phyloP scores from a whole-genome alignment of 2,113 vertebrate genomes.

The Salvelinus namaycush region DNA sequence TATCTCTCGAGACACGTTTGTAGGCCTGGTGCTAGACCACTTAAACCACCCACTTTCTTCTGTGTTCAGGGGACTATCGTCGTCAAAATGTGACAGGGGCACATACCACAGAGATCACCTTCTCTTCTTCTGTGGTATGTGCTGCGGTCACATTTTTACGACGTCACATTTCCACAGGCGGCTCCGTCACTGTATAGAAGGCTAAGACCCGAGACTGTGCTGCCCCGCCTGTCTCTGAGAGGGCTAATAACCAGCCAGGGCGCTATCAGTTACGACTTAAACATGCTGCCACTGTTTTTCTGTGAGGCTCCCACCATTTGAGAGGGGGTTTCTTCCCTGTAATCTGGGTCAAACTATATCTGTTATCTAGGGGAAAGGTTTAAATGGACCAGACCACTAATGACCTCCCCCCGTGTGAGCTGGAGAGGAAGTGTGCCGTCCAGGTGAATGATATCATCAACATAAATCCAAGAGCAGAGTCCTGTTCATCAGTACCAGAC shows the following conservation, averaged over 20 bases:
- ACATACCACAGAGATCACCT: not conserved
- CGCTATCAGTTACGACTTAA: slow-evolving; percentile 59
- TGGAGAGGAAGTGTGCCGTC: slow-evolving; percentile 21
- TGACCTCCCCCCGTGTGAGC: slow-evolving; percentile 18
- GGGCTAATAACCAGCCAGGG: slow-evolving; percentile 43
- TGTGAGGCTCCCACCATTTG: slow-evolving; percentile 60
- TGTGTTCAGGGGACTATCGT: slow-evolving; percentile 26
- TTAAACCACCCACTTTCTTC: not conserved
- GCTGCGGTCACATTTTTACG: not conserved
- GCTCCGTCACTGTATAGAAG: not conserved
- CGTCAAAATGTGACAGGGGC: no score
- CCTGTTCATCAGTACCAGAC: slow-evolving; percentile 26
- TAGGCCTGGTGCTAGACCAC: not conserved
- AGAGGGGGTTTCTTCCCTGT: slow-evolving; percentile 58
- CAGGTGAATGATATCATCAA: slow-evolving; percentile 44
- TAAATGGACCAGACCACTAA: slow-evolving; percentile 48
- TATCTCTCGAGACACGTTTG: not conserved
- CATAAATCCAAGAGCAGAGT: not conserved
- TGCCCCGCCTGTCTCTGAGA: not conserved
- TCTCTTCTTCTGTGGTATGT: not conserved
- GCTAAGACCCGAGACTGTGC: not conserved
- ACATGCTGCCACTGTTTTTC: slow-evolving; percentile 44
- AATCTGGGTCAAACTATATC: slow-evolving; percentile 54
- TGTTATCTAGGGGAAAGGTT: slow-evolving; percentile 62
- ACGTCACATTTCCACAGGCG: not conserved